Evolutionary conservation across 2,888 invertebrate species (phyloP).

Genomic region (Trimorus sp.): DNA sequence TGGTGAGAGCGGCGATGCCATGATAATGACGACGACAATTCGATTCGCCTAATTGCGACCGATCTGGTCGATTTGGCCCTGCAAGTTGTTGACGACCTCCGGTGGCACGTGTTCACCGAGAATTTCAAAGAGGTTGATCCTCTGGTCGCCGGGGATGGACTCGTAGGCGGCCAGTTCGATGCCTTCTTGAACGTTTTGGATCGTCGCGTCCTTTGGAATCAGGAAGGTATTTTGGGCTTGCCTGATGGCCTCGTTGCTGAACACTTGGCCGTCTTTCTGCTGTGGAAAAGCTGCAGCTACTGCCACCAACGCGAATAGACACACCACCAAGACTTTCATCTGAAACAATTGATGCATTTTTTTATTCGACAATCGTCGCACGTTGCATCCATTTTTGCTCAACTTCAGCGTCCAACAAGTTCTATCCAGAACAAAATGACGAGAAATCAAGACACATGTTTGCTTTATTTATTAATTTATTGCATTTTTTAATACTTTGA

Average conservation of each 20-base stretch:
- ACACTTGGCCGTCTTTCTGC: slow-evolving; percentile 91
- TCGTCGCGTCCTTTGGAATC: slow-evolving; percentile 93
- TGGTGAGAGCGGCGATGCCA: neutral
- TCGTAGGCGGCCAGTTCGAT: slow-evolving; percentile 93
- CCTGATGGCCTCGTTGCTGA: slow-evolving; percentile 92
- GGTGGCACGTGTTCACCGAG: slow-evolving; percentile 92
- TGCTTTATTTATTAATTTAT: too few species aligned
- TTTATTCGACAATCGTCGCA: neutral
- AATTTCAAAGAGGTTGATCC: slow-evolving; percentile 91
- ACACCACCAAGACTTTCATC: slow-evolving; percentile 77
- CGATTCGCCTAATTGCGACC: slow-evolving; percentile 85
- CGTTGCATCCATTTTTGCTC: neutral
- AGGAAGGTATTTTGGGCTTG: slow-evolving; percentile 93
- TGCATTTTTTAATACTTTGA: too few species aligned
- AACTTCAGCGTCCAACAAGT: neutral
- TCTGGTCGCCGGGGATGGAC: slow-evolving; percentile 92
- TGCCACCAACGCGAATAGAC: slow-evolving; percentile 81
- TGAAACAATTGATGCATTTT: slow-evolving; percentile 45
- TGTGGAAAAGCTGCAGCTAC: slow-evolving; percentile 84
- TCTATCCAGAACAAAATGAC: too few species aligned
- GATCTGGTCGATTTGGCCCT: slow-evolving; percentile 92
- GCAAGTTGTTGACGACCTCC: slow-evolving; percentile 94
- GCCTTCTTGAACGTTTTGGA: slow-evolving; percentile 93
- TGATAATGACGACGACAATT: too few species aligned
- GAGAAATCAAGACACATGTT: too few species aligned